These are phyloP conservation scores for Myotis davidii DNA, from an alignment of 2,113 vertebrate species.

Conservation along the genomic window DNA sequence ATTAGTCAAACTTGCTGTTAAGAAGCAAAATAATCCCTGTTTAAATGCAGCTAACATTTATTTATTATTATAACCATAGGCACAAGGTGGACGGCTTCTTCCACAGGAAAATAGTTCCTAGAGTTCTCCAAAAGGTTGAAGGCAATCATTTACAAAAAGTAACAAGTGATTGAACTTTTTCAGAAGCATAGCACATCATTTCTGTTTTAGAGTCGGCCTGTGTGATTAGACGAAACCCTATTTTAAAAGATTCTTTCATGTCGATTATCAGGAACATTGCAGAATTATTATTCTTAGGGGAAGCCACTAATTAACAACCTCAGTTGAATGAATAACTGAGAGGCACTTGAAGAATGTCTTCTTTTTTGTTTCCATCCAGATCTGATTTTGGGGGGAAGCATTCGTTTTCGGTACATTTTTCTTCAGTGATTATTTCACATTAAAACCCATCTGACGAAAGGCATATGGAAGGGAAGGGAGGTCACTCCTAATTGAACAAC, in stretches of 20 bases:
- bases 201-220: neutral
- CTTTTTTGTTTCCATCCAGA: constrained; percentile 55
- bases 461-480: constrained; percentile 84
- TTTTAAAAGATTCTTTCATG: constrained; percentile 78
- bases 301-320: constrained; percentile 63
- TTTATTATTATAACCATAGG: constrained; percentile 55
- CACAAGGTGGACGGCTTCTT: constrained; percentile 4
- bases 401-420: constrained; percentile 80
- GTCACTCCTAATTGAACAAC: constrained; percentile 87
- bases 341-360: constrained; percentile 68
- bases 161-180: constrained; percentile 55
- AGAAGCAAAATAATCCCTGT: neutral
- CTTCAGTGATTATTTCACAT: constrained; percentile 83
- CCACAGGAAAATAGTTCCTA: constrained; percentile 1
- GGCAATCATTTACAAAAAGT: constrained; percentile 31
- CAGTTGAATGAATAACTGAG: constrained; percentile 72
- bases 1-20: constrained; percentile 32
- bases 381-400: constrained; percentile 1
- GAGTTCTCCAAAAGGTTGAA: constrained; percentile 55
- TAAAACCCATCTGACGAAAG: constrained; percentile 85
- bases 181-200: constrained; percentile 36
- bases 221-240: constrained; percentile 70
- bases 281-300: constrained; percentile 73
- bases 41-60: neutral
- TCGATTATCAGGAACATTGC: constrained; percentile 71